Evolutionary conservation across 2,113 vertebrate genomes (phyloP).

Genomic region (Podiceps cristatus): DNA sequence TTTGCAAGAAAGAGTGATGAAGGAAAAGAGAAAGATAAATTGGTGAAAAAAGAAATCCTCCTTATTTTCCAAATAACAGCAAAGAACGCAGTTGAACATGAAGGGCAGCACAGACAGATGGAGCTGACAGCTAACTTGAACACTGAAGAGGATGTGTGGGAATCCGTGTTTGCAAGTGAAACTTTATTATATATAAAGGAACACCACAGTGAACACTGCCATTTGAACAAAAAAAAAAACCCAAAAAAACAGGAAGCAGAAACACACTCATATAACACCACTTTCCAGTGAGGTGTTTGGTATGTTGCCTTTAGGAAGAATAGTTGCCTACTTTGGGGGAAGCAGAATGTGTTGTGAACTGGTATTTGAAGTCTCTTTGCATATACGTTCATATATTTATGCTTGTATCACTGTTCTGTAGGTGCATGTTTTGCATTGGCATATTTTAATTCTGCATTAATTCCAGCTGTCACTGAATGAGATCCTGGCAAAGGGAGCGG

Average conservation of each 20-base stretch:
- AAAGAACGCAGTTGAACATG: not conserved
- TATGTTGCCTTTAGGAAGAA: not conserved
- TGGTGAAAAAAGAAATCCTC: not conserved
- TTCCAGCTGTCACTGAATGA: not conserved
- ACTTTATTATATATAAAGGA: not conserved
- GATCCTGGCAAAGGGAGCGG: not conserved
- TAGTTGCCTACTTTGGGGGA: rapidly evolving
- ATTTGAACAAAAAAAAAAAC: not conserved
- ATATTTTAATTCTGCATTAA: not conserved
- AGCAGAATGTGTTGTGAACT: not conserved
- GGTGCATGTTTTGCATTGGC: not conserved
- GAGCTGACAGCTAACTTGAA: not conserved
- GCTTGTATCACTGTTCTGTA: too few species aligned
- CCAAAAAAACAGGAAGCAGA: not conserved
- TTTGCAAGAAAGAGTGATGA: not conserved
- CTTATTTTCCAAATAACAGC: not conserved
- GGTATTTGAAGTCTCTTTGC: not conserved
- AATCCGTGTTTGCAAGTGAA: not conserved
- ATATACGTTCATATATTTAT: not conserved
- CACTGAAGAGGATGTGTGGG: not conserved
- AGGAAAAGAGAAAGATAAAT: not conserved
- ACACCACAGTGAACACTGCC: not conserved
- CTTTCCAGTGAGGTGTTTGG: not conserved
- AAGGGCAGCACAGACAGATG: not conserved
- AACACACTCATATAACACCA: too few species aligned